phyloP scores from a whole-genome alignment of 2,113 vertebrate species.

The Gambusia affinis region DNA sequence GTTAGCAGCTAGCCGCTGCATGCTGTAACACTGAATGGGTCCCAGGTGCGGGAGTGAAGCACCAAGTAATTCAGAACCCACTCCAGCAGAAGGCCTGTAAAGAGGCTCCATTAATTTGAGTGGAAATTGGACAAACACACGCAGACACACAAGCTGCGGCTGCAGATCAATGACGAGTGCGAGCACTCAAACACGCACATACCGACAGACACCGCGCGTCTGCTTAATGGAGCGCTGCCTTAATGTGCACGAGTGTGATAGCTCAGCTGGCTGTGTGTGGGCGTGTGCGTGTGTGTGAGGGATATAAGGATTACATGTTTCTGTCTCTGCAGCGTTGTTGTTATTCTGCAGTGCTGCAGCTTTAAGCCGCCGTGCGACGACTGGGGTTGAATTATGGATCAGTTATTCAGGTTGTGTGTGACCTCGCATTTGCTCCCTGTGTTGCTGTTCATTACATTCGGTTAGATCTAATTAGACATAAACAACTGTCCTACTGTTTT shows the following conservation, averaged over 20 bases:
- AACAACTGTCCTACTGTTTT: not conserved
- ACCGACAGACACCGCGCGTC: constrained; percentile 53
- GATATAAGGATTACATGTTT: constrained; percentile 19
- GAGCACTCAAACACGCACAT: constrained; percentile 58
- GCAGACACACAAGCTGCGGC: constrained; percentile 23
- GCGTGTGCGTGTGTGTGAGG: constrained; percentile 31
- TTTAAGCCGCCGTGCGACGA: constrained; percentile 27
- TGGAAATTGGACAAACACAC: constrained; percentile 75
- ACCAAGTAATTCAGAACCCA: constrained; percentile 77
- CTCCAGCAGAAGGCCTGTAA: constrained; percentile 78
- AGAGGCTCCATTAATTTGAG: constrained; percentile 76
- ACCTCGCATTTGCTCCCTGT: not conserved
- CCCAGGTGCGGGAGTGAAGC: constrained; percentile 74
- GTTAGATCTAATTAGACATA: not conserved
- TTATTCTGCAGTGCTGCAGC: constrained; percentile 39
- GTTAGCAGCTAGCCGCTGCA: constrained; percentile 66
- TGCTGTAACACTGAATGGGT: constrained; percentile 67
- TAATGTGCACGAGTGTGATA: constrained; percentile 53
- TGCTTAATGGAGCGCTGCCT: constrained; percentile 52
- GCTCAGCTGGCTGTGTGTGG: constrained; percentile 46
- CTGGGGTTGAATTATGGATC: constrained; percentile 35
- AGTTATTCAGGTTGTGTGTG: constrained; percentile 16
- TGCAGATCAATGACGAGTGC: constrained; percentile 59
- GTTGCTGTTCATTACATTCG: constrained; percentile 5
- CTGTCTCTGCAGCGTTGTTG: constrained; percentile 12